Base-by-base conservation (phyloP, 1,140 invertebrate species). In the Ceratitis capitata region DNA sequence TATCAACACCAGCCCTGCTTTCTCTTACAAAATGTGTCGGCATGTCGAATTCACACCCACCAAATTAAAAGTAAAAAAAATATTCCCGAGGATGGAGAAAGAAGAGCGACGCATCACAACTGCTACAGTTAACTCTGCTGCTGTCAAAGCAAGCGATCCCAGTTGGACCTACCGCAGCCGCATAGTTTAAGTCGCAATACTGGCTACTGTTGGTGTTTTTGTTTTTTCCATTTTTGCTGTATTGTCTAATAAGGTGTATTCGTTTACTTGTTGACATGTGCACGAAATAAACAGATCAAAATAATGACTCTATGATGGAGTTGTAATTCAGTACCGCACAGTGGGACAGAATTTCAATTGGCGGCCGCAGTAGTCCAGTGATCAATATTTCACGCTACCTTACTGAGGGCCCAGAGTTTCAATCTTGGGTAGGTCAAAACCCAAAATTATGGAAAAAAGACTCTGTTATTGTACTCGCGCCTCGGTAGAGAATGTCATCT, bases 21-120 rank as follows among this genome's bases (percentile, higher is more conserved):
- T 78, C 69, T 78, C 69, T n/a, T n/a, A n/a, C 69, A 45, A 78
- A 78, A 39, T 78, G 69, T n/a, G n/a, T 7, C 39, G 69, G 2
- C n/a, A 78, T 45, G 69, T 78, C 23, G 35, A 39, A 10, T 78
- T 35, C 39, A 78, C 69, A 78, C 69, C 69, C 69, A 78, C 69
- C 69, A 23, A 47, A 78, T n/a, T n/a, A n/a, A n/a, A n/a, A n/a
- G n/a, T n/a, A n/a, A n/a, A n/a, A n/a, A 78, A 23, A 78, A 45
- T 14, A 9, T n/a, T 9, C 16, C 35, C 4, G 23, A 19, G 2
- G 9, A 78, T 47, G 69, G 2, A 23, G 39, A 45, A 78, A 42
- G 64, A 19, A 45, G 69, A 45, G 69, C 19, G 23, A 26, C 39
- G 12, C 45, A n/a, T 26, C 64, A 42, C 19, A 19, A 32, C n/a